These are phyloP conservation scores for Bombus difficillimus DNA, from an alignment of 1,140 invertebrate species.

Conservation along the genomic window DNA sequence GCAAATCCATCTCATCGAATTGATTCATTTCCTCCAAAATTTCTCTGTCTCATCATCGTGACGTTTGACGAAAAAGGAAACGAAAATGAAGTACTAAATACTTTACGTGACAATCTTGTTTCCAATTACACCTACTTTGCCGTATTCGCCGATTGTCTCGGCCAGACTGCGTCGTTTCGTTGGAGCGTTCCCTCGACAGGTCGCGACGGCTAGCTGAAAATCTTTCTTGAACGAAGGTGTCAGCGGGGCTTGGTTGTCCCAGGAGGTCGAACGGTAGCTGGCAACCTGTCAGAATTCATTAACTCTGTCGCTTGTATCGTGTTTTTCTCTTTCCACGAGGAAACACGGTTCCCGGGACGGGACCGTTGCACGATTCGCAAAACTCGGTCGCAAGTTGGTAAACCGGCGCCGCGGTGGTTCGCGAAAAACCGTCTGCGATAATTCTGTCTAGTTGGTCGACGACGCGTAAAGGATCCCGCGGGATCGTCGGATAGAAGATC, in stretches of 20 bases:
- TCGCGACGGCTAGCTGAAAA: background rate
- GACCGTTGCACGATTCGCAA: conserved; percentile 6
- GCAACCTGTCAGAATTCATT: conserved; percentile 60
- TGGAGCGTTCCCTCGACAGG: background rate
- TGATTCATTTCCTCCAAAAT: too few relatives aligned
- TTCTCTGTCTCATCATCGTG: too few relatives aligned
- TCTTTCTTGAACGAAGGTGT: conserved; percentile 27
- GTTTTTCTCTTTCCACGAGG: background rate
- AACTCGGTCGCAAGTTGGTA: background rate
- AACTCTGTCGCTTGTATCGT: conserved; percentile 23
- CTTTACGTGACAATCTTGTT: background rate
- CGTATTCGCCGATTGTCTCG: background rate
- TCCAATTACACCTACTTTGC: background rate
- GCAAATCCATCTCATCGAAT: too few relatives aligned
- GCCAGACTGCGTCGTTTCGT: background rate
- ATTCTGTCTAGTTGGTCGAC: conserved; percentile 40
- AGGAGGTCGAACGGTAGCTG: background rate
- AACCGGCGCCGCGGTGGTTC: background rate
- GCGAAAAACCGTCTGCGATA: conserved; percentile 54
- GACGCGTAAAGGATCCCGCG: conserved; percentile 46
- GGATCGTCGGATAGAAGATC: conserved; percentile 36
- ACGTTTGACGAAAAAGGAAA: too few relatives aligned
- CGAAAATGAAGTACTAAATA: background rate
- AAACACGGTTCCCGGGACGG: background rate
- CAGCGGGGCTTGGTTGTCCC: conserved; percentile 10